phyloP scores from a whole-genome alignment of 1,140 invertebrate genomes.

The Solenopsis invicta region DNA sequence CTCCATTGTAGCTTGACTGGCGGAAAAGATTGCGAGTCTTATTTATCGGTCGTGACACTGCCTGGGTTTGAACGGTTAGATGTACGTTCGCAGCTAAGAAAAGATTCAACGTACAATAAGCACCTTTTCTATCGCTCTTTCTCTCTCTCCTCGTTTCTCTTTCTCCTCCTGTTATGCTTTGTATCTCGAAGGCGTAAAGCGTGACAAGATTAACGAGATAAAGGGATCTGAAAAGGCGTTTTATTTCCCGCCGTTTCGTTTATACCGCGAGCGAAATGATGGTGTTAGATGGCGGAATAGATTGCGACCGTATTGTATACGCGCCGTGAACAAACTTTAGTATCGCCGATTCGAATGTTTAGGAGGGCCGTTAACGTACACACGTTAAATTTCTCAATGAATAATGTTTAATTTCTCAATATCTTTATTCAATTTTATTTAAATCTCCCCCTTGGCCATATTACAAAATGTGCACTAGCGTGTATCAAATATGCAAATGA shows the following conservation, averaged over 20 bases:
- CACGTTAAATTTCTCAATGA: too few relatives aligned
- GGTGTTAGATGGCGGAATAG: slow-evolving; percentile 51
- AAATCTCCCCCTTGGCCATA: neutral
- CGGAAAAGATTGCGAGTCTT: slow-evolving; percentile 63
- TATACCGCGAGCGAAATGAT: slow-evolving; percentile 50
- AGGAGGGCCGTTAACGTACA: neutral
- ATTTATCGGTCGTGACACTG: slow-evolving; percentile 60
- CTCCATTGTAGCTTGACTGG: slow-evolving; percentile 44
- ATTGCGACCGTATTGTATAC: slow-evolving; percentile 54
- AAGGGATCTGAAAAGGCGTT: slow-evolving; percentile 61
- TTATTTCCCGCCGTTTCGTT: slow-evolving; percentile 57
- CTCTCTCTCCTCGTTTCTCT: neutral
- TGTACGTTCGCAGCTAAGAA: slow-evolving; percentile 2
- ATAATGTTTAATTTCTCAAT: neutral
- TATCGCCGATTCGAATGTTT: slow-evolving; percentile 17
- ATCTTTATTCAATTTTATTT: neutral
- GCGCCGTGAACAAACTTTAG: slow-evolving; percentile 46
- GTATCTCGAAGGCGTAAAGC: slow-evolving; percentile 53
- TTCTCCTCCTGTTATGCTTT: slow-evolving; percentile 19
- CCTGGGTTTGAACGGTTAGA: slow-evolving; percentile 41
- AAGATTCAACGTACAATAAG: slow-evolving; percentile 49
- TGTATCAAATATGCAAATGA: neutral
- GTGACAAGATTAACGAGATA: slow-evolving; percentile 63
- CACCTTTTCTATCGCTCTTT: slow-evolving; percentile 14
- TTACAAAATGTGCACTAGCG: neutral